Conservation (phyloP, 2,888 invertebrate species). For the Dione juno region DNA sequence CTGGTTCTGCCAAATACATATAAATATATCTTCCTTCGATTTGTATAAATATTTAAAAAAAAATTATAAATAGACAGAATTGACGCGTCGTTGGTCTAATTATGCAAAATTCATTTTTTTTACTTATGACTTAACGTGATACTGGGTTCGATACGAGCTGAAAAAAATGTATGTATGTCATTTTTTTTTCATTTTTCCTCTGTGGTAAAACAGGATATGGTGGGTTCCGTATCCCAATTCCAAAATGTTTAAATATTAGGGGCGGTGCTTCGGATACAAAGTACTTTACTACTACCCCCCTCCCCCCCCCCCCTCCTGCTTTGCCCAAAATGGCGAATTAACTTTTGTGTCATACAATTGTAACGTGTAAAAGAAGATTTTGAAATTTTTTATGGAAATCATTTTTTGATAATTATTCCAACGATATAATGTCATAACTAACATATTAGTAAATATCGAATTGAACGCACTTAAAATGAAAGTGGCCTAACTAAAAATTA, state of each 20-base stretch:
- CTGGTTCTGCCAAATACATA: constrained; percentile 52
- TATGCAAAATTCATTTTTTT: not conserved
- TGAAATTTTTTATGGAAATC: too few relatives aligned
- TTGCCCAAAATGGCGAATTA: too few relatives aligned
- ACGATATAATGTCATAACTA: not conserved
- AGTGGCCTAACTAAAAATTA: not conserved
- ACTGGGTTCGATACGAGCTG: not conserved
- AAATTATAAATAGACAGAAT: not conserved
- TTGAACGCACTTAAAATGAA: not conserved
- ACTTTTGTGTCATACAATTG: too few relatives aligned
- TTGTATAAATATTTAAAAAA: constrained; percentile 31
- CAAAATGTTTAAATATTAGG: too few relatives aligned
- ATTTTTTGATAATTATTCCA: not conserved
- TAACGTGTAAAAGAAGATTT: not conserved
- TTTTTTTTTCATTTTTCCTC: not conserved
- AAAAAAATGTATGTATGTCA: too few relatives aligned
- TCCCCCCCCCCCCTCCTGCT: too few relatives aligned
- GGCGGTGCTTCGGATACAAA: too few relatives aligned
- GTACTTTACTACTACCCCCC: too few relatives aligned
- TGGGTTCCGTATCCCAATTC: too few relatives aligned
- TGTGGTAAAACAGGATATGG: not conserved
- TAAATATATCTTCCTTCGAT: constrained; percentile 33
- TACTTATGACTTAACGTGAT: not conserved
- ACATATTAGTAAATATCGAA: constrained; percentile 3
- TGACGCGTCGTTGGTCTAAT: not conserved